A percentile compares a stretch with the other conserved stretches of the same genome.
Evolutionary conservation across 64 coral and sea anemone species (phyloP).

Genomic region (Platygyra sinensis): DNA sequence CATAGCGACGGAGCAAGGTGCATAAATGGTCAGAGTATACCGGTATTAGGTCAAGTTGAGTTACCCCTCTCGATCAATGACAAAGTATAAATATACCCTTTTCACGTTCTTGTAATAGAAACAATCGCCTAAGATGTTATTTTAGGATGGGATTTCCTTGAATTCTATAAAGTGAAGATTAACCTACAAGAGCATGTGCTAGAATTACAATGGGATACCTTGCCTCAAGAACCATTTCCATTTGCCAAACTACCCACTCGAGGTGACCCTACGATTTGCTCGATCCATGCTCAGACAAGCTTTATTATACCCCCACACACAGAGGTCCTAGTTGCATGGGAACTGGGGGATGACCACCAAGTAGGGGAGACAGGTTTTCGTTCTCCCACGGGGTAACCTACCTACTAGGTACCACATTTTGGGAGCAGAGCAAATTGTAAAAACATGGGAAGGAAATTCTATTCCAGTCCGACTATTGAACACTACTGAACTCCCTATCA

Average conservation of each 20-base stretch:
- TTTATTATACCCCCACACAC: not conserved
- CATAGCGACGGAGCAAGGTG: too few relatives aligned
- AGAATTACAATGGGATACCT: not conserved
- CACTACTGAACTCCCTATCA: not conserved
- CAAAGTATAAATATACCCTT: conserved; percentile 11
- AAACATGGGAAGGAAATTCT: not conserved
- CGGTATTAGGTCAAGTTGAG: conserved; percentile 9
- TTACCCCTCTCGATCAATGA: conserved; percentile 18
- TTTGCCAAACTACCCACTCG: too few relatives aligned
- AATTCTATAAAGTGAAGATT: conserved; percentile 18
- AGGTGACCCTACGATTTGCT: not conserved
- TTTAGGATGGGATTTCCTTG: conserved; percentile 36
- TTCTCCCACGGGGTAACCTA: not conserved
- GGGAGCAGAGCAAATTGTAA: conserved; percentile 13
- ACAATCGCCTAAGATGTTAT: conserved; percentile 45
- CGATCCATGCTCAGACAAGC: not conserved
- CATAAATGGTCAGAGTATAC: conserved; percentile 25
- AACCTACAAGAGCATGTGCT: not conserved
- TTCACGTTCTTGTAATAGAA: conserved; percentile 1
- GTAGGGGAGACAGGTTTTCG: too few relatives aligned
- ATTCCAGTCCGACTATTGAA: conserved; percentile 21
- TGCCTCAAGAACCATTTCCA: too few relatives aligned
- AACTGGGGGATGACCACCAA: not conserved
- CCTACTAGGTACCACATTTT: not conserved
- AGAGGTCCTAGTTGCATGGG: not conserved